Conservation (phyloP, 92 coral and sea anemone species). For the Epizoanthus scotinus region DNA sequence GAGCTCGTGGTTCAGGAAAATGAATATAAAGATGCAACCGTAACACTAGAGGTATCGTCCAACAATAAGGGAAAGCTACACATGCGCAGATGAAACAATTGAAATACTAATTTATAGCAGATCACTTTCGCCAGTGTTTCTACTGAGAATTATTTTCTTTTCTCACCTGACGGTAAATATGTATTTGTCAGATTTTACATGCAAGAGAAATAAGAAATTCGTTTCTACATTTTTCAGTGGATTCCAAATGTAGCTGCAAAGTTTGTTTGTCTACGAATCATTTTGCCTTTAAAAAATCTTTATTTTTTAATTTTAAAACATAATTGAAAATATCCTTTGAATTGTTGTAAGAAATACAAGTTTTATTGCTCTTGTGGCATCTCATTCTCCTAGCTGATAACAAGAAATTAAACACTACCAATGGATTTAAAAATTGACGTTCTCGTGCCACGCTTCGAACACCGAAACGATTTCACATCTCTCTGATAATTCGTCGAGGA, state of each 20-base stretch:
- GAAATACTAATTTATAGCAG: conserved; percentile 13
- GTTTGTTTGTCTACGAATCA: not conserved
- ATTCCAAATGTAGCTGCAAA: conserved; percentile 11
- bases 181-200: not conserved
- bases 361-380: too few species aligned
- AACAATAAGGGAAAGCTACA: not conserved
- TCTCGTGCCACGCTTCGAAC: too few species aligned
- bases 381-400: too few species aligned
- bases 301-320: conserved; percentile 13
- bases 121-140: not conserved
- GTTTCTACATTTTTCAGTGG: not conserved
- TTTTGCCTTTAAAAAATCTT: not conserved
- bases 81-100: not conserved
- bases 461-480: too few species aligned
- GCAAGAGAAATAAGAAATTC: not conserved
- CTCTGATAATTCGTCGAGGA: too few species aligned
- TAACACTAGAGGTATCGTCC: too few species aligned
- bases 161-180: not conserved
- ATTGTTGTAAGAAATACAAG: too few species aligned
- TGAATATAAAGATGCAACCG: too few species aligned
- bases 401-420: too few species aligned
- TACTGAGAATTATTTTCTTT: not conserved
- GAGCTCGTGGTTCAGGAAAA: too few species aligned
- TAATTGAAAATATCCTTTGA: conserved; percentile 4
- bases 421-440: too few species aligned